phyloP scores from a whole-genome alignment of 2,797 vertebrate genomes.

The Nyctibius grandis region DNA sequence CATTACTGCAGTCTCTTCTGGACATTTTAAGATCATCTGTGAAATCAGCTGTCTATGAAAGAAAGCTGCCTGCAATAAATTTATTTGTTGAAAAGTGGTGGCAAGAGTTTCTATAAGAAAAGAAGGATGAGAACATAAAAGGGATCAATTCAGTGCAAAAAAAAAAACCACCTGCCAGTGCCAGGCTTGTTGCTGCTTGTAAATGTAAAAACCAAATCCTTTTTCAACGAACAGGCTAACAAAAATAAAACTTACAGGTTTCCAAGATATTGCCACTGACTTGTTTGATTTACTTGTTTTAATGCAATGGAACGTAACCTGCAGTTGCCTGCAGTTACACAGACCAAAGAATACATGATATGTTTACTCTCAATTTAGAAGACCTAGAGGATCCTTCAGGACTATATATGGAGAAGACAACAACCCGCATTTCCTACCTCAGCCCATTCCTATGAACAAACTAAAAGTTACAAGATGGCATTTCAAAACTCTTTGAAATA shows the following conservation, averaged over 20 bases:
- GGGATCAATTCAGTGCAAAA: conserved; percentile 32
- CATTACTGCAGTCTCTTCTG: conserved; percentile 49
- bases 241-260: background rate
- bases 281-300: background rate
- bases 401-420: background rate
- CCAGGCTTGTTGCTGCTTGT: conserved; percentile 69
- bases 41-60: conserved; percentile 79
- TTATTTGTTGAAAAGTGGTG: conserved; percentile 74
- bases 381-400: background rate
- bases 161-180: conserved; percentile 53
- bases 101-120: conserved; percentile 60
- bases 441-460: background rate
- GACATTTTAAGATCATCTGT: conserved; percentile 78
- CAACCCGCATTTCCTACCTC: background rate
- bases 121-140: conserved; percentile 42
- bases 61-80: conserved; percentile 75
- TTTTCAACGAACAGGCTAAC: background rate
- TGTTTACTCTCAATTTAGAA: background rate
- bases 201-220: background rate
- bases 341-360: background rate
- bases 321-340: background rate
- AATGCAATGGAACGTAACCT: background rate
- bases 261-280: background rate
- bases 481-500: background rate
- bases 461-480: background rate